Evolutionary conservation across 2,888 invertebrate genomes (phyloP).

Genomic region (Netelia fuscicornis): DNA sequence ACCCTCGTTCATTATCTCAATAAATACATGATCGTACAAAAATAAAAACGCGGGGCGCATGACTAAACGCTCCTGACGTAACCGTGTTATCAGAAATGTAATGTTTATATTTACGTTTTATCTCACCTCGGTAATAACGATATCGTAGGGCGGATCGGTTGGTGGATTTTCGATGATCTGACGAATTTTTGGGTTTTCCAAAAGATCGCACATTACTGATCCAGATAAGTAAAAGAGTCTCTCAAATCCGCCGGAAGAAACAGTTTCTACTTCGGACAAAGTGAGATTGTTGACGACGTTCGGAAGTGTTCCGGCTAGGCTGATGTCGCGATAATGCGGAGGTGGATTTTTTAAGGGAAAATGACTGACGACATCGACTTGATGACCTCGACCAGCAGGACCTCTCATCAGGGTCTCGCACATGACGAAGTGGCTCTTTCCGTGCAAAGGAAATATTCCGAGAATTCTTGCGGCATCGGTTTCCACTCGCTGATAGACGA

Average conservation of each 20-base stretch:
- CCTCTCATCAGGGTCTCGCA: constrained; percentile 83
- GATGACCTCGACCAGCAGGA: constrained; percentile 85
- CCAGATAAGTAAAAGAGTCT: constrained; percentile 59
- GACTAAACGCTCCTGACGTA: too few species aligned
- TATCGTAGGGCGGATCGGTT: constrained; percentile 74
- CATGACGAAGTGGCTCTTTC: constrained; percentile 86
- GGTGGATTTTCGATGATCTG: constrained; percentile 73
- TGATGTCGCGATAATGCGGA: constrained; percentile 78
- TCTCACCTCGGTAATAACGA: constrained; percentile 75
- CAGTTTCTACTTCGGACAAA: constrained; percentile 48
- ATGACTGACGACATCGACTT: constrained; percentile 83
- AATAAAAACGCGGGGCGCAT: not conserved
- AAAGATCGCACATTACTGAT: constrained; percentile 52
- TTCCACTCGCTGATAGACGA: constrained; percentile 33
- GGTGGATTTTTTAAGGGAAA: constrained; percentile 76
- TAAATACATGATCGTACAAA: not conserved
- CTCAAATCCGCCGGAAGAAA: constrained; percentile 45
- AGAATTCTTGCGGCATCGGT: constrained; percentile 84
- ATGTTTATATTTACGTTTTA: constrained; percentile 1
- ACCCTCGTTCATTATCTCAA: not conserved
- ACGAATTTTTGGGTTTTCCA: constrained; percentile 66
- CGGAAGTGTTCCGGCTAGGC: constrained; percentile 70
- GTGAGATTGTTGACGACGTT: constrained; percentile 76
- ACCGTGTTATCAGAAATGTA: not conserved
- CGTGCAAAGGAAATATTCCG: constrained; percentile 85